Conservation (phyloP, 2,888 invertebrate genomes). For the Chaetogeoica ovagalla region DNA sequence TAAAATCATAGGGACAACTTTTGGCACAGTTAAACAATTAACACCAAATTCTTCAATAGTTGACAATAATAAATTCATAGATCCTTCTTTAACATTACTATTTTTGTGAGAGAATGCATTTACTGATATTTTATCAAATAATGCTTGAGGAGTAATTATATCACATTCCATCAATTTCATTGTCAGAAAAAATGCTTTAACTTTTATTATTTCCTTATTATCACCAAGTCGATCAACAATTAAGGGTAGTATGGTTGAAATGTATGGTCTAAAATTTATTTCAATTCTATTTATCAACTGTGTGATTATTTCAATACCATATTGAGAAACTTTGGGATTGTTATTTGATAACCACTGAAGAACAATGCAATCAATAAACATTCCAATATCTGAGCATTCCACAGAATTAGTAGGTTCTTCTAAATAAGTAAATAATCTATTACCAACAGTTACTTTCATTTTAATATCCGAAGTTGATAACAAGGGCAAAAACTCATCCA, state of each 20-base stretch:
- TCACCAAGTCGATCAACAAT: conserved; percentile 78
- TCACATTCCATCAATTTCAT: conserved; percentile 74
- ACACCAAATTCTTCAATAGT: conserved; percentile 85
- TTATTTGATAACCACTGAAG: conserved; percentile 89
- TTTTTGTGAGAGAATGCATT: conserved; percentile 83
- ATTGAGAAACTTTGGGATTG: conserved; percentile 94
- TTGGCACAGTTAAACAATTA: conserved; percentile 76
- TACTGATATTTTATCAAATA: conserved; percentile 73
- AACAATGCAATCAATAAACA: conserved; percentile 80
- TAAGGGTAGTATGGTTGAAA: conserved; percentile 79
- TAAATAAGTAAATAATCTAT: conserved; percentile 77
- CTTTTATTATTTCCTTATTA: conserved; percentile 69
- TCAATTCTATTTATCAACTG: conserved; percentile 84
- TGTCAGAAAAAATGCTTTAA: conserved; percentile 74
- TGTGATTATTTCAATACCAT: conserved; percentile 84
- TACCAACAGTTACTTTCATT: conserved; percentile 79
- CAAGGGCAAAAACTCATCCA: conserved; percentile 56
- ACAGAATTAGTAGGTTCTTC: conserved; percentile 72
- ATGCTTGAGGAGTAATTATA: conserved; percentile 69
- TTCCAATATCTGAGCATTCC: conserved; percentile 80
- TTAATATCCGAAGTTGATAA: conserved; percentile 76
- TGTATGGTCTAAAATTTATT: conserved; percentile 82
- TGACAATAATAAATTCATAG: conserved; percentile 78
- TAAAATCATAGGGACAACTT: conserved; percentile 80
- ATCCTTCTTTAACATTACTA: conserved; percentile 88